Conservation (phyloP, 2,888 invertebrate genomes). For the Drosophila percnosoma region DNA sequence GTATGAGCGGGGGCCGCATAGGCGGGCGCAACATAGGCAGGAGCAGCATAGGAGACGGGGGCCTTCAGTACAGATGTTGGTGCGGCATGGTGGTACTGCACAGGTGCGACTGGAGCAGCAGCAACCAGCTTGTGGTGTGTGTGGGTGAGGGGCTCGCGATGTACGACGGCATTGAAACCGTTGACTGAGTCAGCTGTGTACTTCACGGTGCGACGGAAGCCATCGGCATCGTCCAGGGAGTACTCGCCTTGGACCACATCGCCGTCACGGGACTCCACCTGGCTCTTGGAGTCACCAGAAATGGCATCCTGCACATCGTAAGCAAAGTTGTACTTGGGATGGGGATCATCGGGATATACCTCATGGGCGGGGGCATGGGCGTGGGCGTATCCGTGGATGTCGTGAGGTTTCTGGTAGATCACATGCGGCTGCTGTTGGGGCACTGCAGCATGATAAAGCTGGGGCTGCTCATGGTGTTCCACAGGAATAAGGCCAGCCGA, state of each 20-base stretch:
- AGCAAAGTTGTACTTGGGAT: constrained; percentile 83
- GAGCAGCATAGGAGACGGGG: constrained; percentile 57
- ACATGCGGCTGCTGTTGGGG: constrained; percentile 65
- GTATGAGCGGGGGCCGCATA: constrained; percentile 43
- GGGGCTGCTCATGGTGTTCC: constrained; percentile 65
- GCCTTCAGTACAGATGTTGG: constrained; percentile 56
- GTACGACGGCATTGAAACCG: constrained; percentile 84
- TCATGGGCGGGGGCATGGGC: constrained; percentile 58
- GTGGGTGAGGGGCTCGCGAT: constrained; percentile 78
- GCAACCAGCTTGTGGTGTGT: constrained; percentile 66
- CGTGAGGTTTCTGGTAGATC: constrained; percentile 73
- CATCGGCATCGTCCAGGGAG: constrained; percentile 84
- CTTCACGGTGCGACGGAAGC: constrained; percentile 83
- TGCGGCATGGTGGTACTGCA: constrained; percentile 73
- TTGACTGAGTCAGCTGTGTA: constrained; percentile 84
- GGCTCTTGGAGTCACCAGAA: constrained; percentile 84
- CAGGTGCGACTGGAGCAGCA: constrained; percentile 52
- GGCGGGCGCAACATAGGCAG: constrained; percentile 59
- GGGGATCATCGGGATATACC: constrained; percentile 78
- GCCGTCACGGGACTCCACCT: constrained; percentile 83
- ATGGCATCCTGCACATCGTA: constrained; percentile 83
- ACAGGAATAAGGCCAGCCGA: constrained; percentile 75
- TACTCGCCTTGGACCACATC: constrained; percentile 85
- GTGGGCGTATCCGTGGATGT: constrained; percentile 60
- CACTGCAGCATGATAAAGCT: constrained; percentile 41